Conservation (phyloP, 2,888 invertebrate species). For the Dicycla oo region DNA sequence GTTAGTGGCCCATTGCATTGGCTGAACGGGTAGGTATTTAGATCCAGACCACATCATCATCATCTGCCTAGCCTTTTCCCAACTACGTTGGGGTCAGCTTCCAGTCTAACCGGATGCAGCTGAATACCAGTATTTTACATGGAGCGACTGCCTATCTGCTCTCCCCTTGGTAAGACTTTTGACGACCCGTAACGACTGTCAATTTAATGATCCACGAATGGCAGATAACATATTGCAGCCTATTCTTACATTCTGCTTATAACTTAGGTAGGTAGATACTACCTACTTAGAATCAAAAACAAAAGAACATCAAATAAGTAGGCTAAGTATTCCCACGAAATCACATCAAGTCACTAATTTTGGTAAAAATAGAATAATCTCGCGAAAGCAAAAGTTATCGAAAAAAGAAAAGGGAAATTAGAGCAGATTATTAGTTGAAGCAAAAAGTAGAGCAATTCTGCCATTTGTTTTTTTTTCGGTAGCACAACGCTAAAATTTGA, state of each 20-base stretch:
- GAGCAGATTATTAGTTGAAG: slow-evolving; percentile 31
- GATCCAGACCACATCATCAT: no score
- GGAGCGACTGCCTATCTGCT: no score
- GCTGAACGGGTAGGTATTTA: no score
- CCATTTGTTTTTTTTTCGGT: slow-evolving; percentile 16
- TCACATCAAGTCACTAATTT: slow-evolving; percentile 11
- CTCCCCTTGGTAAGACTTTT: no score
- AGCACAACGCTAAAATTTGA: not conserved
- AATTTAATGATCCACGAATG: no score
- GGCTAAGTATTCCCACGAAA: slow-evolving; percentile 36
- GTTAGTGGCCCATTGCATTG: no score
- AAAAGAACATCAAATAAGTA: slow-evolving; percentile 26
- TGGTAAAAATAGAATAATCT: slow-evolving; percentile 11
- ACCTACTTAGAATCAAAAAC: slow-evolving; percentile 7
- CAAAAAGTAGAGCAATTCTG: slow-evolving; percentile 27
- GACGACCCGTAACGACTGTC: no score
- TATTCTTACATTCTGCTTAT: not conserved
- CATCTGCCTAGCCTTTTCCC: no score
- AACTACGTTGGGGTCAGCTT: no score
- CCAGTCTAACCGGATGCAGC: no score
- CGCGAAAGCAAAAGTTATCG: slow-evolving; percentile 39
- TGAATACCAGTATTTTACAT: no score
- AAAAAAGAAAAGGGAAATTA: slow-evolving; percentile 48
- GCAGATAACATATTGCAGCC: slow-evolving; percentile 1
- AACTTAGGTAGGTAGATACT: no score